Percentiles rank a stretch among this genome's conserved stretches.
phyloP scores from a whole-genome alignment of 92 coral and sea anemone genomes.

The Meandrina meandrites region DNA sequence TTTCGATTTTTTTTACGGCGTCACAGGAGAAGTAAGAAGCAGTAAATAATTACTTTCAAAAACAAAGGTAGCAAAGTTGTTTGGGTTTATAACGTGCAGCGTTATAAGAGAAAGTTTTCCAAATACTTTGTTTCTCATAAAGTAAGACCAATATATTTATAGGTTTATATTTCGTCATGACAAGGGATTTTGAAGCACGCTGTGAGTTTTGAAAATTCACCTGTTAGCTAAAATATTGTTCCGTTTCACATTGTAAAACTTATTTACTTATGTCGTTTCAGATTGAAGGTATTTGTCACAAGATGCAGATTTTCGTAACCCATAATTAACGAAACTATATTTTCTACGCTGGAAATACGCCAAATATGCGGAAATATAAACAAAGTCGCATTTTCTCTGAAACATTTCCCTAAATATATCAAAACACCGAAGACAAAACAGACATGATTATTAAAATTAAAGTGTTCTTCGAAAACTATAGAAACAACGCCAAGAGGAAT shows the following conservation, averaged over 20 bases:
- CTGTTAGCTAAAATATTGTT: slow-evolving; percentile 6
- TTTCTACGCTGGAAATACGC: not conserved
- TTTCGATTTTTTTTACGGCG: not conserved
- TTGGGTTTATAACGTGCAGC: not conserved
- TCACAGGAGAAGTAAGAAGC: not conserved
- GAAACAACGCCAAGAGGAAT: not conserved
- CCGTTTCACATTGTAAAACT: not conserved
- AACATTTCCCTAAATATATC: not conserved
- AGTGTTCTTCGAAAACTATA: not conserved
- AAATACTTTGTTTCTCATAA: not conserved
- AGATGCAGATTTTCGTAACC: not conserved
- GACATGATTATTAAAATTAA: not conserved
- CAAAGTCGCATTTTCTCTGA: not conserved
- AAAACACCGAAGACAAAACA: not conserved
- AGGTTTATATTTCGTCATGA: not conserved
- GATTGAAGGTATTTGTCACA: not conserved
- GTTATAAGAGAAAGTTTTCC: not conserved
- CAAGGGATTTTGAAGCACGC: not conserved
- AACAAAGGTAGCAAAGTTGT: not conserved
- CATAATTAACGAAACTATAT: not conserved
- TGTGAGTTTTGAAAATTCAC: slow-evolving; percentile 11
- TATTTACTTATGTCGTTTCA: not conserved
- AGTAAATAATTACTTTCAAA: not conserved
- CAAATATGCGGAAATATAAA: not conserved
- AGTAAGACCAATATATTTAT: not conserved